Evolutionary conservation across 2,888 invertebrate genomes (phyloP).

Genomic region (Hololepta plana): DNA sequence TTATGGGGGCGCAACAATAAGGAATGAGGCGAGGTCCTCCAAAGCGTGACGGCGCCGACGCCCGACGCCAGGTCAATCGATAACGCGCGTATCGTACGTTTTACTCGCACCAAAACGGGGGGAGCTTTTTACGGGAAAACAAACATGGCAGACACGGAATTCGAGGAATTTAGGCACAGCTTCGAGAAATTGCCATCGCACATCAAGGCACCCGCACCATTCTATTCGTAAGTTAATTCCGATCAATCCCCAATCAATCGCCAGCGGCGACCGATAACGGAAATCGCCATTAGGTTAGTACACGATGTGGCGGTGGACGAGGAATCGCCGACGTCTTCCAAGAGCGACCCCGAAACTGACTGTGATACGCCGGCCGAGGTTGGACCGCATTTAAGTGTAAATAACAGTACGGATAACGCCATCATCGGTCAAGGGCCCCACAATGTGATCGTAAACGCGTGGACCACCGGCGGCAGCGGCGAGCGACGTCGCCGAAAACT

Average conservation of each 20-base stretch:
- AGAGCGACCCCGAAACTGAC: slow-evolving; percentile 45
- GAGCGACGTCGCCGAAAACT: slow-evolving; percentile 65
- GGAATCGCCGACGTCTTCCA: slow-evolving; percentile 61
- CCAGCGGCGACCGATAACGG: slow-evolving; percentile 1
- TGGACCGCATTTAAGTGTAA: slow-evolving; percentile 9
- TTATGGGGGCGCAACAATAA: neutral
- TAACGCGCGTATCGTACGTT: slow-evolving; percentile 8
- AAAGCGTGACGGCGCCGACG: slow-evolving; percentile 7
- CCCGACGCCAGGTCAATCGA: slow-evolving; percentile 5
- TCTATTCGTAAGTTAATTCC: slow-evolving; percentile 65
- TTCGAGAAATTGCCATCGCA: slow-evolving; percentile 69
- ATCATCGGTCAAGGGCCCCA: slow-evolving; percentile 9
- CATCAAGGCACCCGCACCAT: slow-evolving; percentile 60
- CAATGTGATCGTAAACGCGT: slow-evolving; percentile 13
- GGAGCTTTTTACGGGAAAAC: slow-evolving; percentile 17
- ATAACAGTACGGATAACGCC: slow-evolving; percentile 5
- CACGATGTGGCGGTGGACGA: slow-evolving; percentile 71
- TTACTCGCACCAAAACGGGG: slow-evolving; percentile 3
- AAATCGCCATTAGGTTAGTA: slow-evolving; percentile 43
- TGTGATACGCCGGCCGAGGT: slow-evolving; percentile 22
- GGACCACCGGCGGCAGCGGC: too few relatives aligned
- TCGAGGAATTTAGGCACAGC: slow-evolving; percentile 79
- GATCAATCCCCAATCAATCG: slow-evolving; percentile 1
- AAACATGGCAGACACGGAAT: slow-evolving; percentile 85
- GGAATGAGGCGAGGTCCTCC: slow-evolving; percentile 5